These are phyloP conservation scores for Papilio polytes DNA, from an alignment of 1,140 invertebrate genomes.

Conservation along the genomic window DNA sequence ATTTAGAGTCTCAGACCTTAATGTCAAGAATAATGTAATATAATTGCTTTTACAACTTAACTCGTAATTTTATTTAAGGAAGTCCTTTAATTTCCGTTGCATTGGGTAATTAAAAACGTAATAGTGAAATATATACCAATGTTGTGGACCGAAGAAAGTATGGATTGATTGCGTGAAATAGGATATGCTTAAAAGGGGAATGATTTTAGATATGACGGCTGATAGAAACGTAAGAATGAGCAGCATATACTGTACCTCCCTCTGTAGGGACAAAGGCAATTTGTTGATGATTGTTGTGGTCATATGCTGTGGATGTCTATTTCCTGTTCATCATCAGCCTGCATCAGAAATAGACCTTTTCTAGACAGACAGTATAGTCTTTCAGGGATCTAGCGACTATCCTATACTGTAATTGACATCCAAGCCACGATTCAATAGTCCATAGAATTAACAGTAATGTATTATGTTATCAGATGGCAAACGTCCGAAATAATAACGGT, in stretches of 20 bases:
- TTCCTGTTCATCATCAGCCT: no score
- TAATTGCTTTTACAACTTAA: background rate
- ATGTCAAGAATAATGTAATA: background rate
- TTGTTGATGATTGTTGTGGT: no score
- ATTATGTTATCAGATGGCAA: constrained; percentile 34
- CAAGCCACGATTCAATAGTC: background rate
- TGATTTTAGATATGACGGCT: no score
- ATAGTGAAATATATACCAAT: background rate
- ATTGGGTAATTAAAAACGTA: background rate
- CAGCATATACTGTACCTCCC: no score
- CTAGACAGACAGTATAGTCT: no score
- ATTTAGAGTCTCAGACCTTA: constrained; percentile 15
- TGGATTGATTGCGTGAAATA: no score
- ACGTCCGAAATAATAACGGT: constrained; percentile 22
- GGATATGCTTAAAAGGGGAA: no score
- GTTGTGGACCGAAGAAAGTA: no score
- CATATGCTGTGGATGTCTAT: no score
- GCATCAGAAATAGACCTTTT: no score
- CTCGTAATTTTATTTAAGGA: background rate
- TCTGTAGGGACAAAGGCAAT: no score
- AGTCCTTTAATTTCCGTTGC: background rate
- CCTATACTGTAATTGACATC: background rate
- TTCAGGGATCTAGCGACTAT: background rate
- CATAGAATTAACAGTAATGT: constrained; percentile 6
- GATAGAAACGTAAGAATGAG: no score